Base-by-base conservation (phyloP, 35 echinoderm and acorn worm species). In the Heliocidaris tuberculata region DNA sequence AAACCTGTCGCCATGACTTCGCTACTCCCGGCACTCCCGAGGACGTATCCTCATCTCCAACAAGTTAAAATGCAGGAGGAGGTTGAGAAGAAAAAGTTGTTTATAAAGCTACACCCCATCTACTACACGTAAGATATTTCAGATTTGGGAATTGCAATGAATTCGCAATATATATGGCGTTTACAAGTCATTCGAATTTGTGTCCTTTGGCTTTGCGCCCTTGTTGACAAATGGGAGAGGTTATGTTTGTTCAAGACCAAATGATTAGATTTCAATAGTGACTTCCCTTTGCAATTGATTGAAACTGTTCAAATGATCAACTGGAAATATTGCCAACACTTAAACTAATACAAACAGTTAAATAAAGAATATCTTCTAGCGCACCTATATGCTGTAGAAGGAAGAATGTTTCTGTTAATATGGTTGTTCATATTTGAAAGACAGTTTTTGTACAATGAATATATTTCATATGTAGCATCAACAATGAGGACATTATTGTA, bases 91-190 rank as follows among this genome's bases (percentile, higher is more conserved):
- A 98, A 92, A 61, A 86, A 86, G 60, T 19, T 93, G 13, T 97
- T 97, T 60, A 94, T 94, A 49, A 97, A 96, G 31, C 87, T 99
- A 27, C 98, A 99, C 86, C 94, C 96, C 47, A 96, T 99, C 47
- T 99, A 99, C 95, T 97, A 97, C 92, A 99, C 97, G 98, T 99
- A 99, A 99, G 98, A 50, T 48, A 60, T 85, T 21, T 78, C 2
- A 78, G 65, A 78, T 6, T 78, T 11, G 2, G 52, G 11, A 56
- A 56, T 56, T 13, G 50, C 17, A n/a, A n/a, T 78, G 4, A 78
- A 78, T 21, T 78, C 27, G 27, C 65, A 27, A 24, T n/a, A 78
- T 19, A 19, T 78, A 6, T 21, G 6, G 27, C 10, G 7, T 56
- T 56, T 56, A 15, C 21, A 4, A 24, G 65, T 78, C 27, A 19